phyloP scores from a whole-genome alignment of 2,888 invertebrate species.

The Nymphalis c-album region DNA sequence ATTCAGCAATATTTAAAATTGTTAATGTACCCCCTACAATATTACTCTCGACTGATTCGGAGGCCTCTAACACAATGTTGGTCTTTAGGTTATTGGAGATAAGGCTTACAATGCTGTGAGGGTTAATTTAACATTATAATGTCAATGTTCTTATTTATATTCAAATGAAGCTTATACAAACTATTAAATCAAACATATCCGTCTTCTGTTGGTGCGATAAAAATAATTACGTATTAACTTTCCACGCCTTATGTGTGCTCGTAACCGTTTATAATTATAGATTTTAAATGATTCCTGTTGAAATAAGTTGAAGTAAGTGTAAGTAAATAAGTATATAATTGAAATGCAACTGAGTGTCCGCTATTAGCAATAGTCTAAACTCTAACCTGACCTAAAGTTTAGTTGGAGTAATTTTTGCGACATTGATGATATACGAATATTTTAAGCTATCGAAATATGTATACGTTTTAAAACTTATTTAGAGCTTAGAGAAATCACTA shows the following conservation, averaged over 20 bases:
- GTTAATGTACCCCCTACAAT: slow-evolving; percentile 5
- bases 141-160: slow-evolving; percentile 36
- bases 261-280: slow-evolving; percentile 7
- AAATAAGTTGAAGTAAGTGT: too few relatives aligned
- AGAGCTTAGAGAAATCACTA: too few relatives aligned
- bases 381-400: too few relatives aligned
- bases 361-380: too few relatives aligned
- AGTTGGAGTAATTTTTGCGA: too few relatives aligned
- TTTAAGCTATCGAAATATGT: too few relatives aligned
- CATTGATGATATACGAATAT: too few relatives aligned
- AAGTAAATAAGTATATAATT: too few relatives aligned
- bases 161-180: slow-evolving; percentile 35
- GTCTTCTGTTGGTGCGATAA: slow-evolving; percentile 25
- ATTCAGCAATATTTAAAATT: slow-evolving; percentile 6
- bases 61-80: neutral
- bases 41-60: neutral
- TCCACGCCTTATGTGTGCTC: slow-evolving; percentile 4
- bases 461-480: too few relatives aligned
- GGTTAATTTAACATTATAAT: slow-evolving; percentile 3
- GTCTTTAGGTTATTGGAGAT: neutral
- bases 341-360: too few relatives aligned
- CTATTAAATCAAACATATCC: slow-evolving; percentile 36
- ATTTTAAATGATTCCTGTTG: neutral
- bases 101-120: slow-evolving; percentile 6
- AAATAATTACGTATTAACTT: slow-evolving; percentile 32